Conservation (phyloP, 64 coral and sea anemone species). For the Dendronephthya gigantea region DNA sequence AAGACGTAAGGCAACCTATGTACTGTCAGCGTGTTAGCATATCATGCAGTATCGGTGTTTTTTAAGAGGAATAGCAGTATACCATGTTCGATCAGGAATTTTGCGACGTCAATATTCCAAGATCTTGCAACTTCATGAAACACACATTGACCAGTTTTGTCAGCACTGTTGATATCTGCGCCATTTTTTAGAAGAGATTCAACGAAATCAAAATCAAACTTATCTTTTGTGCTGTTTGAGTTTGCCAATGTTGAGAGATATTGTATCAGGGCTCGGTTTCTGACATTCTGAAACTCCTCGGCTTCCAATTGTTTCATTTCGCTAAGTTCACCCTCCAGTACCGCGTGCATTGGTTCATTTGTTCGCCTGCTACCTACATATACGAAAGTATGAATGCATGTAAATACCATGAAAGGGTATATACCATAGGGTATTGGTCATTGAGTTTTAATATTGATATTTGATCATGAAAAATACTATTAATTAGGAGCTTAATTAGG, state of each 20-base stretch:
- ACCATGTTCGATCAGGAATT: background rate
- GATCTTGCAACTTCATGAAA: slow-evolving; percentile 13
- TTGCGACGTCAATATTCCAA: slow-evolving; percentile 3
- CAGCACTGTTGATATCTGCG: background rate
- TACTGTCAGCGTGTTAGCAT: no score
- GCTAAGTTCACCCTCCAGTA: background rate
- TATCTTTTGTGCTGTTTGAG: background rate
- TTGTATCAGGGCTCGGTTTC: background rate
- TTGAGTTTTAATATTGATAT: background rate
- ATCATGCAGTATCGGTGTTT: no score
- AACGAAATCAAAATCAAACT: slow-evolving; percentile 14
- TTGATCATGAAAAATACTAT: no score
- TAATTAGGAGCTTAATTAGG: no score
- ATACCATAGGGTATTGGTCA: no score
- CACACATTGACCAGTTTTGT: background rate
- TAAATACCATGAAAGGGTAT: no score
- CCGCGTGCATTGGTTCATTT: background rate
- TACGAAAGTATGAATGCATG: background rate
- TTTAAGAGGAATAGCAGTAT: no score
- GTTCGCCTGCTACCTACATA: background rate
- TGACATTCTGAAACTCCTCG: background rate
- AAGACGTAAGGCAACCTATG: no score
- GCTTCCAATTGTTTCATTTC: background rate
- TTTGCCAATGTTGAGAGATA: background rate
- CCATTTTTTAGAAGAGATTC: slow-evolving; percentile 3